Conservation (phyloP, 2,113 vertebrate species). For the Triplophysa rosa region DNA sequence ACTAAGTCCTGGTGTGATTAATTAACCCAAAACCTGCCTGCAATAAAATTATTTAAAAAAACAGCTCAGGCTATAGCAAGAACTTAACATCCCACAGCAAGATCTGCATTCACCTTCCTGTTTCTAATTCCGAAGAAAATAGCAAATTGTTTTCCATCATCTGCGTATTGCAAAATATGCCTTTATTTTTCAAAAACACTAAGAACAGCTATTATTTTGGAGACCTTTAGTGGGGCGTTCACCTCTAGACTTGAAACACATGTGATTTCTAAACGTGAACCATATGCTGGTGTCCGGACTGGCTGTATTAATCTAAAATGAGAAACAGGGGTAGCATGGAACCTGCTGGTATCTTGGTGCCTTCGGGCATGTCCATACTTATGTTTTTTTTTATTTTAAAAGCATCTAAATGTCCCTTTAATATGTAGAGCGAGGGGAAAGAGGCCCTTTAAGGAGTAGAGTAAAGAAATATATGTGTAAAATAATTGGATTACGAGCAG, state of each 20-base stretch:
- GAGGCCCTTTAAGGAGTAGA: background rate
- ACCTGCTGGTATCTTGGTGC: constrained; percentile 23
- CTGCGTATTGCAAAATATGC: background rate
- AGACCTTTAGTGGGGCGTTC: constrained; percentile 20
- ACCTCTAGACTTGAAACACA: constrained; percentile 28
- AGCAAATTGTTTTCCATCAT: background rate
- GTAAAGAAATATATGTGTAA: constrained; percentile 26
- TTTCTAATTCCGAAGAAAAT: background rate
- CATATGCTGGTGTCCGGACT: constrained; percentile 30
- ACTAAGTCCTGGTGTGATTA: background rate
- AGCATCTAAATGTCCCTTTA: constrained; percentile 31
- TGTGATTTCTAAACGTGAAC: constrained; percentile 38
- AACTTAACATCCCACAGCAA: constrained; percentile 10
- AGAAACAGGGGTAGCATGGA: constrained; percentile 24
- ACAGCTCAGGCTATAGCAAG: background rate
- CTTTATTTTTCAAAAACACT: background rate
- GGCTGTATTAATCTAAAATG: constrained; percentile 37
- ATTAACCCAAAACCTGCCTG: background rate
- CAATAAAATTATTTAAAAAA: constrained; percentile 3
- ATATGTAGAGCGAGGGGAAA: constrained; percentile 13
- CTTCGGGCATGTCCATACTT: constrained; percentile 13
- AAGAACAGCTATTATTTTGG: constrained; percentile 25
- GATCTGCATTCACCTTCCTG: background rate
- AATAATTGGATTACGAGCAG: constrained; percentile 1
- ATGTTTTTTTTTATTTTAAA: constrained; percentile 42